Evolutionary conservation across 2,113 vertebrate species (phyloP).

Genomic region (Sminthopsis crassicaudata): DNA sequence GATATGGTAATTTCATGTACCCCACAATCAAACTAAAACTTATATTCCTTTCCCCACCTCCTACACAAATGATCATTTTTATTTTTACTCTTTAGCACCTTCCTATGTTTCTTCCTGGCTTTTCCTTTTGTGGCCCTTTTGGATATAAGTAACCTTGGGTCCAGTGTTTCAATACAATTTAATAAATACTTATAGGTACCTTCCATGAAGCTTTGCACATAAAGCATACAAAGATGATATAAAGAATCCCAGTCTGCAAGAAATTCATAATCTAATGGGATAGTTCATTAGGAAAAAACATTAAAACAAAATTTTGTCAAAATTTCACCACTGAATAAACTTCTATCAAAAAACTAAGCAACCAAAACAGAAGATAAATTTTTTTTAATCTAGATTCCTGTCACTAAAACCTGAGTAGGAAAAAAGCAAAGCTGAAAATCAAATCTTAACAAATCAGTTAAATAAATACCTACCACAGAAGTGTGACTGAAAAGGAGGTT

Average conservation of each 20-base stretch:
- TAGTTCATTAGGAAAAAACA: neutral
- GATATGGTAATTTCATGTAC: neutral
- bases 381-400: conserved; percentile 50
- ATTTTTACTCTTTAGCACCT: conserved; percentile 36
- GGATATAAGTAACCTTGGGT: neutral
- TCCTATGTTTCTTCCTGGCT: neutral
- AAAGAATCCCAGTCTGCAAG: neutral
- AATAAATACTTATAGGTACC: neutral
- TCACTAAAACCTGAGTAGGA: conserved; percentile 40
- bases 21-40: conserved; percentile 7
- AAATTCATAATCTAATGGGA: neutral
- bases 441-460: conserved; percentile 52
- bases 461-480: conserved; percentile 92
- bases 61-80: conserved; percentile 24
- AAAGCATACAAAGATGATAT: neutral
- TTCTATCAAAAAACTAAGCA: conserved; percentile 41
- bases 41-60: neutral
- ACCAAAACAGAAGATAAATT: conserved; percentile 47
- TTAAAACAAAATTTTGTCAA: conserved; percentile 41
- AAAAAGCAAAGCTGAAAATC: conserved; percentile 36
- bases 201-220: neutral
- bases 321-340: conserved; percentile 17
- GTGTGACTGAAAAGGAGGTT: conserved; percentile 93
- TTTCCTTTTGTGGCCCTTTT: neutral
- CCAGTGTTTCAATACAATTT: neutral